A percentile compares a stretch with the other conserved stretches of the same genome.
phyloP scores from a whole-genome alignment of 2,888 invertebrate genomes.

The Hoplodrina ambigua region DNA sequence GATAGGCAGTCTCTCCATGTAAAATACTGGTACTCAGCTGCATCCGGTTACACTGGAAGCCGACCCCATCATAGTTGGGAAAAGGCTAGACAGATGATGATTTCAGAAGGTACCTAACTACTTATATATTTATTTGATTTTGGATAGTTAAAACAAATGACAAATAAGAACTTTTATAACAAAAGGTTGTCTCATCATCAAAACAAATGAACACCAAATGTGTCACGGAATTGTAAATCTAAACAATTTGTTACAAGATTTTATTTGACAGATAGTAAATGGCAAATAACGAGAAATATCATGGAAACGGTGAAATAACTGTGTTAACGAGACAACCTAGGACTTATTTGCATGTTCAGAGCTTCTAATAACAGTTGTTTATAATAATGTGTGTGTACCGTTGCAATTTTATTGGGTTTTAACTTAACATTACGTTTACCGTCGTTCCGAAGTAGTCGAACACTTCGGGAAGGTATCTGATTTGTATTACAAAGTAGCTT shows the following conservation, averaged over 20 bases:
- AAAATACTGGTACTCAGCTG: too few species aligned
- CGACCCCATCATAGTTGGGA: too few species aligned
- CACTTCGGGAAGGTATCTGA: background rate
- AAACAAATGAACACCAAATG: slow-evolving; percentile 17
- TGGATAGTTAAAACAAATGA: background rate
- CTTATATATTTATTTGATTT: too few species aligned
- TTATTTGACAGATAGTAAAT: slow-evolving; percentile 41
- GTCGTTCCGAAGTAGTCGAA: slow-evolving; percentile 1
- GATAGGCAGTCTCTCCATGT: too few species aligned
- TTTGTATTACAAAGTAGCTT: background rate
- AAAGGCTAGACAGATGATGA: too few species aligned
- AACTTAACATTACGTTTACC: slow-evolving; percentile 12
- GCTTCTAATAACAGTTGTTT: slow-evolving; percentile 47
- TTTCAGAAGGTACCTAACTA: too few species aligned
- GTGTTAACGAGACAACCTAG: slow-evolving; percentile 35
- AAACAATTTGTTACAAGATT: slow-evolving; percentile 36
- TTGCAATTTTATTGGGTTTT: slow-evolving; percentile 44
- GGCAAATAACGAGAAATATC: slow-evolving; percentile 33
- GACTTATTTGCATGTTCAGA: slow-evolving; percentile 43
- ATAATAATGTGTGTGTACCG: slow-evolving; percentile 40
- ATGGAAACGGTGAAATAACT: slow-evolving; percentile 41
- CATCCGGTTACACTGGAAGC: too few species aligned
- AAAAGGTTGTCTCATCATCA: background rate
- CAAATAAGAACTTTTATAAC: background rate
- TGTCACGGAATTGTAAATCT: slow-evolving; percentile 18